Base-by-base conservation (phyloP, 2,797 vertebrate genomes). In the Spinibarbus caldwelli region DNA sequence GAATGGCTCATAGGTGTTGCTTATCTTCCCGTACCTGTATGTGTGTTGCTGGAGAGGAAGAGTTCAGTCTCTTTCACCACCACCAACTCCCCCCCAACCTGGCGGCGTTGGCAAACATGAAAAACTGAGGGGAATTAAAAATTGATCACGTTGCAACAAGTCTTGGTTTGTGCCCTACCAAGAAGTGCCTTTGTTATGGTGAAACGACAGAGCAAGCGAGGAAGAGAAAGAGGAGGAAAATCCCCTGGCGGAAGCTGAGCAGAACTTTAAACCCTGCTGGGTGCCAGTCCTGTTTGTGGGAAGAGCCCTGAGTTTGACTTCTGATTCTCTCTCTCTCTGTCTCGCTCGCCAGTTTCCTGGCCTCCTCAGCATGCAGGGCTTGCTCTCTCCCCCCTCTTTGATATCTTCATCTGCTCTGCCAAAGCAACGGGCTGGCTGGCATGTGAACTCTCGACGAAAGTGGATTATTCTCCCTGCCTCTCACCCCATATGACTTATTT, bases 91-190 rank as follows among this genome's bases (percentile, higher is more conserved):
- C 80, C 90, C 91, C 72, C 68, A 85, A 88, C 90, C 88, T 89
- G 91, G 91, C 91, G 86, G 92, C 89, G 84, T 85, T 92, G 89
- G 91, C 89, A 91, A 91, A 93, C 91, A 93, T 92, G 89, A 93
- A 92, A 90, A 93, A 92, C 82, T 87, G 70, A n/a, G n/a, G n/a
- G n/a, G n/a, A 94, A 95, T 95, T 89, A 94, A 94, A 94, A 94
- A 95, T 95, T 89, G 76, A 96, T 95, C 90, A 92, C 88, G 91
- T 93, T 45, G 77, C 59, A 54, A 78, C 57, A 86, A 78, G 88
- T 89, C 77, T 86, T 87, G 88, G 83, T 87, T 91, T 36, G n/a
- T 83, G 88, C 87, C 67, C 89, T 88, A 75, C 75, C 80, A 88
- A 78, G 52, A 41, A 67, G 76, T 86, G 17, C 88, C 90, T 92